Percentiles rank a stretch among this genome's conserved stretches.
These are phyloP conservation scores for Craterocephalus amniculus DNA, from an alignment of 2,797 vertebrate species.

Conservation along the genomic window DNA sequence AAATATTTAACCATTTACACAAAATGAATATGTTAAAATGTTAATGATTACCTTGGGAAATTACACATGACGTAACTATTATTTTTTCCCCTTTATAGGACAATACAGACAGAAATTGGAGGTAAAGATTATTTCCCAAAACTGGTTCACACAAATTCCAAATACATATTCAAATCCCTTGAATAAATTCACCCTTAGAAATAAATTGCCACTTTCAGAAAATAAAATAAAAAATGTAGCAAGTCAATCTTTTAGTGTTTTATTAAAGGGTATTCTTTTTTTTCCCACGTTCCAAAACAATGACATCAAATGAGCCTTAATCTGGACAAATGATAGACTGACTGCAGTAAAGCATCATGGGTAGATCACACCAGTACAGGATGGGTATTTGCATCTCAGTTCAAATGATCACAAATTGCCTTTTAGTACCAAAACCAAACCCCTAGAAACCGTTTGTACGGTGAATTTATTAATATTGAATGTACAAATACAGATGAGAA, in stretches of 20 bases:
- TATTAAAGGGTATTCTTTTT: constrained; percentile 74
- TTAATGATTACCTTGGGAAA: not conserved
- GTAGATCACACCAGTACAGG: constrained; percentile 19
- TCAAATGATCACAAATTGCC: constrained; percentile 26
- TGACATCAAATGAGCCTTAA: constrained; percentile 50
- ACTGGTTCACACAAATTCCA: not conserved
- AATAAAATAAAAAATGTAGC: constrained; percentile 2
- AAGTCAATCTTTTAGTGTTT: constrained; percentile 46
- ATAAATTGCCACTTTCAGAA: not conserved
- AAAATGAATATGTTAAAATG: not conserved
- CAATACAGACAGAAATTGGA: not conserved
- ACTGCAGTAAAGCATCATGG: constrained; percentile 34
- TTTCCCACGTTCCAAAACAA: constrained; percentile 56
- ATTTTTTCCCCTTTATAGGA: not conserved
- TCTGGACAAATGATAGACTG: constrained; percentile 38
- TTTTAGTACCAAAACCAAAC: constrained; percentile 24
- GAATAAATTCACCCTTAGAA: not conserved
- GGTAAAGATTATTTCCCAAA: not conserved
- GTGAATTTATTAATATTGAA: not conserved
- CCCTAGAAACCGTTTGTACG: constrained; percentile 1
- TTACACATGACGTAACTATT: not conserved
- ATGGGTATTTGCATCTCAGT: constrained; percentile 21
- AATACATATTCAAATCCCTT: not conserved
- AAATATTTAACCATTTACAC: no score
- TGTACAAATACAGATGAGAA: not conserved